A percentile compares a stretch with the other conserved stretches of the same genome.
phyloP scores from a whole-genome alignment of 2,888 invertebrate species.

The Xanthia icteritia region DNA sequence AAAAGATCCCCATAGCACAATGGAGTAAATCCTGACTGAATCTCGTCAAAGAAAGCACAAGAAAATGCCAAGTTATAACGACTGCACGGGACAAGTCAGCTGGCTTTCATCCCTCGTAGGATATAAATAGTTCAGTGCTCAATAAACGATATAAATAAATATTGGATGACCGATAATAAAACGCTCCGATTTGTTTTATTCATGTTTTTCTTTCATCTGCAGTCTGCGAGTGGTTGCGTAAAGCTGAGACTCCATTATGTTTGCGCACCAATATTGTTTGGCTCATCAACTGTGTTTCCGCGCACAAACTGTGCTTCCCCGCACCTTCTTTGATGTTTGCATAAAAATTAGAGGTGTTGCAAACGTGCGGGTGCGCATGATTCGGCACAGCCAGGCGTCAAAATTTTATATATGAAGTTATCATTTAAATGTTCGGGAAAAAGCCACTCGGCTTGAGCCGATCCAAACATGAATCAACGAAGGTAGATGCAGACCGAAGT shows the following conservation, averaged over 20 bases:
- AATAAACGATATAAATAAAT: conserved; percentile 25
- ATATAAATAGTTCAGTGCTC: conserved; percentile 27
- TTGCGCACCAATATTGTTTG: neutral
- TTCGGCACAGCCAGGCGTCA: neutral
- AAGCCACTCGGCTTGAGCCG: neutral
- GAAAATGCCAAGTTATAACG: conserved; percentile 25
- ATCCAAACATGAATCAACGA: neutral
- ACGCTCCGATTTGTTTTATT: neutral
- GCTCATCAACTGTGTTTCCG: neutral
- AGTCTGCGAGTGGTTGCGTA: neutral
- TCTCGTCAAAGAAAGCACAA: neutral
- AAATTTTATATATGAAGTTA: neutral
- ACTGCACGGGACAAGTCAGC: conserved; percentile 29
- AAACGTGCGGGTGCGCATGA: neutral
- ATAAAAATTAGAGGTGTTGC: neutral
- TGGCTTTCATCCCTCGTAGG: conserved; percentile 7
- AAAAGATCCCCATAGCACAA: conserved; percentile 1
- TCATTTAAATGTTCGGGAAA: neutral
- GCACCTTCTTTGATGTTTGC: neutral
- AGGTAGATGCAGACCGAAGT: neutral
- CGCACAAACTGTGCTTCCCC: neutral
- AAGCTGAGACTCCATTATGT: neutral
- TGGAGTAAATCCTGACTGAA: neutral
- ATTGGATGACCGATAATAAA: conserved; percentile 1
- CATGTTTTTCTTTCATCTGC: neutral